These are phyloP conservation scores for Fissipunctia ypsillon DNA, from an alignment of 2,888 invertebrate genomes.

Conservation along the genomic window DNA sequence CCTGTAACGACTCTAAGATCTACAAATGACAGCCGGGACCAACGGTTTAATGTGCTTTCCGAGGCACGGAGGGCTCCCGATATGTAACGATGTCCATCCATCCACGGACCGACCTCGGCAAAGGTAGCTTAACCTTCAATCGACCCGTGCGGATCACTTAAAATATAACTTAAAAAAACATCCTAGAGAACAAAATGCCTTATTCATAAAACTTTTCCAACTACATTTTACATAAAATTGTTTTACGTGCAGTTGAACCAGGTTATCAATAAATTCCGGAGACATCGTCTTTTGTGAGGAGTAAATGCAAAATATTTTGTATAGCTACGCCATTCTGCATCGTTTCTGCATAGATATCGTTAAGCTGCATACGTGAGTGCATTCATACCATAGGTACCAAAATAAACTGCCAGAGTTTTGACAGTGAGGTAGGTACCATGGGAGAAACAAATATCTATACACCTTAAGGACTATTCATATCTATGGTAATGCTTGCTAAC, in stretches of 20 bases:
- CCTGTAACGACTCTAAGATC: not conserved
- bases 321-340: not conserved
- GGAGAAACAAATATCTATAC: too few species aligned
- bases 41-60: not conserved
- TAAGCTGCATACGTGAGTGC: not conserved
- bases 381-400: not conserved
- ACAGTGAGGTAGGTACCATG: too few species aligned
- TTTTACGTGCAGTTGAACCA: conserved; percentile 16
- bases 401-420: too few species aligned
- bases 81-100: not conserved
- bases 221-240: conserved; percentile 24
- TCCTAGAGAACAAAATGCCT: conserved; percentile 14
- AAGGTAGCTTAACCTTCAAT: not conserved
- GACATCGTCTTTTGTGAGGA: conserved; percentile 8
- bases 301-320: conserved; percentile 23
- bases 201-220: conserved; percentile 20
- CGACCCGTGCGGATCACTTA: too few species aligned
- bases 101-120: not conserved
- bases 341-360: not conserved
- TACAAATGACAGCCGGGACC: not conserved
- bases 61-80: not conserved
- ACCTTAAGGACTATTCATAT: too few species aligned
- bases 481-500: too few species aligned
- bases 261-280: conserved; percentile 35
- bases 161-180: not conserved